phyloP scores from a whole-genome alignment of 2,888 invertebrate genomes.

The Pegoplata infirma region DNA sequence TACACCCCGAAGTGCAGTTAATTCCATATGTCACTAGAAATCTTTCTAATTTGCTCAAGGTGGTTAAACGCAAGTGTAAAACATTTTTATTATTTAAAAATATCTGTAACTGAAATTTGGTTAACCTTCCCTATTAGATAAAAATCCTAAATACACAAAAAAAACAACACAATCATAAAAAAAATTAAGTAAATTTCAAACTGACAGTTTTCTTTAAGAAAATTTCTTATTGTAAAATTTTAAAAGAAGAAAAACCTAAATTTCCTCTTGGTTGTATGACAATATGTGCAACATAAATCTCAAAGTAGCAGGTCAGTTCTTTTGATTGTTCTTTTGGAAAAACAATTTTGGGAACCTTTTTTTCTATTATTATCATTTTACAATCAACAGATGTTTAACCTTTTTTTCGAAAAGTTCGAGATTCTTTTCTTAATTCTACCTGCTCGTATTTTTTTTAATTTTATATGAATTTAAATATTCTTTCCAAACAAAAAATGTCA shows the following conservation, averaged over 20 bases:
- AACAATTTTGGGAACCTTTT: background rate
- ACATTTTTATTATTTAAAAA: background rate
- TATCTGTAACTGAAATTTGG: too few species aligned
- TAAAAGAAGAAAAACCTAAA: background rate
- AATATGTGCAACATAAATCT: constrained; percentile 5
- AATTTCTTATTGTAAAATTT: background rate
- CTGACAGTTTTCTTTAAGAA: constrained; percentile 15
- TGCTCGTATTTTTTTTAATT: constrained; percentile 26
- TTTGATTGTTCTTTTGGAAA: background rate
- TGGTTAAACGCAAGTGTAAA: too few species aligned
- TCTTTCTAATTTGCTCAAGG: too few species aligned
- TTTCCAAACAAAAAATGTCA: constrained; percentile 69
- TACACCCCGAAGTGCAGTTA: too few species aligned
- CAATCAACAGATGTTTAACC: constrained; percentile 53
- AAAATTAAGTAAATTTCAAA: constrained; percentile 24
- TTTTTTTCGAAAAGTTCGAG: constrained; percentile 20
- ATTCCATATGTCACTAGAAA: too few species aligned
- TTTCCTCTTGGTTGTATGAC: constrained; percentile 5
- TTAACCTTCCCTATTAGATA: background rate
- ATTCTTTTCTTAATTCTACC: constrained; percentile 22
- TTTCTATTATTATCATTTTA: constrained; percentile 8
- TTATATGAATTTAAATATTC: constrained; percentile 20
- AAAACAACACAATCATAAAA: constrained; percentile 3
- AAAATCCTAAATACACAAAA: background rate
- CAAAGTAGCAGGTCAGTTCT: constrained; percentile 1